Evolutionary conservation across 2,113 vertebrate species (phyloP).

Genomic region (Rostratula benghalensis): DNA sequence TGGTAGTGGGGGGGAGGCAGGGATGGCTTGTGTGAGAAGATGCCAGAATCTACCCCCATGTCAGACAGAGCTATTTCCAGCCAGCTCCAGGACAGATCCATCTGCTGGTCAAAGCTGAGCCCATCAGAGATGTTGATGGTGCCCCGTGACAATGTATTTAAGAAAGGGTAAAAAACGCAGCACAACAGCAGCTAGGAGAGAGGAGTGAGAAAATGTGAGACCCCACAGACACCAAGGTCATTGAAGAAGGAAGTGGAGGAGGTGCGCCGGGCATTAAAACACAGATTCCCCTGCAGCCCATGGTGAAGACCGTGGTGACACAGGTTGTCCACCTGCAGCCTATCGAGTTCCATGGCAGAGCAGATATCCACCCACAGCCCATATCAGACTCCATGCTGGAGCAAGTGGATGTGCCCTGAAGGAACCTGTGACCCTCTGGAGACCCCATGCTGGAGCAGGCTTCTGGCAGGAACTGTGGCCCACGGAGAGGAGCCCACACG

Average conservation of each 20-base stretch:
- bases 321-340: neutral
- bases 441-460: neutral
- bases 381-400: neutral
- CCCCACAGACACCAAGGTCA: neutral
- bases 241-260: neutral
- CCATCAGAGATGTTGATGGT: rapidly evolving
- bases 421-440: neutral
- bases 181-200: neutral
- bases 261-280: rapidly evolving
- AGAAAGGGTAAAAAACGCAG: neutral
- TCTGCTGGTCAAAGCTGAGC: neutral
- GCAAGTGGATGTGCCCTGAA: neutral
- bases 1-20: neutral
- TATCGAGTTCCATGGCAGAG: neutral
- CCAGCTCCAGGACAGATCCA: neutral
- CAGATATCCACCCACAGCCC: neutral
- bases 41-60: neutral
- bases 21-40: neutral
- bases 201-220: neutral
- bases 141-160: neutral
- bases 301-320: neutral
- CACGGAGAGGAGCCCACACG: neutral
- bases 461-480: neutral
- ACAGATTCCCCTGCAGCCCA: neutral
- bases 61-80: neutral